phyloP scores from a whole-genome alignment of 2,888 invertebrate species.

The Epirrita christyi region DNA sequence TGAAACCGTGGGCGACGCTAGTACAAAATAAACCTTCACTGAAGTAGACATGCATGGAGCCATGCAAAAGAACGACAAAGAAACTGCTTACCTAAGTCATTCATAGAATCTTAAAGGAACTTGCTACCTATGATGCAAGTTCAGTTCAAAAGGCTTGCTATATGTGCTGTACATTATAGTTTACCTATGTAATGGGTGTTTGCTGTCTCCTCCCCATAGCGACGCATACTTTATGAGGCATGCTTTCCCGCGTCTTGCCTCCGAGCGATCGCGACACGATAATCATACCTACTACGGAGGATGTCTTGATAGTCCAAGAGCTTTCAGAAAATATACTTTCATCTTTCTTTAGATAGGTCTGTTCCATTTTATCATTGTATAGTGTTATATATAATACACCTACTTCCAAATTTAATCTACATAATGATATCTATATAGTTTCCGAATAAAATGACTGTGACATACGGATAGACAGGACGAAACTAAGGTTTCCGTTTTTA shows the following conservation, averaged over 20 bases:
- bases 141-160: slow-evolving; percentile 23
- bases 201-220: slow-evolving; percentile 53
- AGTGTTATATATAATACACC: no score
- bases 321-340: not conserved
- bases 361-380: no score
- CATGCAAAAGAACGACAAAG: slow-evolving; percentile 11
- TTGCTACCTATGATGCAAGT: slow-evolving; percentile 24
- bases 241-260: slow-evolving; percentile 54
- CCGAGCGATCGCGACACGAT: slow-evolving; percentile 64
- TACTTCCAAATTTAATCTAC: no score
- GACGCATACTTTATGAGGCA: slow-evolving; percentile 52
- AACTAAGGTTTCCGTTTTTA: no score
- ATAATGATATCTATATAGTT: no score
- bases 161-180: slow-evolving; percentile 18
- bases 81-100: slow-evolving; percentile 15
- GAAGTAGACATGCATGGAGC: slow-evolving; percentile 1
- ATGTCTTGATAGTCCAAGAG: slow-evolving; percentile 49
- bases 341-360: no score
- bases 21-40: not conserved
- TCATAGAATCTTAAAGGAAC: slow-evolving; percentile 20
- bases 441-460: no score
- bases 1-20: no score
- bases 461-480: no score
- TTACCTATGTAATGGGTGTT: slow-evolving; percentile 49
- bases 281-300: slow-evolving; percentile 56